These are phyloP conservation scores for Panagrolaimus sp. DNA, from an alignment of 1,140 invertebrate species.

Conservation along the genomic window DNA sequence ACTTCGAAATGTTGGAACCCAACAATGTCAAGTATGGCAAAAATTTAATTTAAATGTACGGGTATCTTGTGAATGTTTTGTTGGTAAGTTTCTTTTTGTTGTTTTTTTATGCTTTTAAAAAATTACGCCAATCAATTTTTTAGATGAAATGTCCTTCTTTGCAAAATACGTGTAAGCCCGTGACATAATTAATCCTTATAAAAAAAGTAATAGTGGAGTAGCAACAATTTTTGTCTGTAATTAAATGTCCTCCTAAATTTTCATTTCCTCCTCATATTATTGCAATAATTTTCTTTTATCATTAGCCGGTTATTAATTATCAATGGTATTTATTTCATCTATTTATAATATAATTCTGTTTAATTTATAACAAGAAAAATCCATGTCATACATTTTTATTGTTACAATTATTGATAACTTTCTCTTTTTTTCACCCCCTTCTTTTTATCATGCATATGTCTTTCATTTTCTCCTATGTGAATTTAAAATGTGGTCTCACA, in stretches of 20 bases:
- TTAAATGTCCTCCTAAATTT: no score
- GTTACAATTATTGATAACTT: neutral
- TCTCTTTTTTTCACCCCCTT: neutral
- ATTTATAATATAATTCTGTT: neutral
- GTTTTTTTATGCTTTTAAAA: constrained; percentile 6
- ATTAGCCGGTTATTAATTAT: no score
- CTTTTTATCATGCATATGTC: neutral
- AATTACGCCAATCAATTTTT: constrained; percentile 15
- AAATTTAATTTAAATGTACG: constrained; percentile 59
- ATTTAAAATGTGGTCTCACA: neutral
- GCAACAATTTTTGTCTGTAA: no score
- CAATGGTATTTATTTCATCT: neutral
- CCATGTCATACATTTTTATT: neutral
- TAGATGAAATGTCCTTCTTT: constrained; percentile 60
- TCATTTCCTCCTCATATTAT: no score
- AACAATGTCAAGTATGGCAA: constrained; percentile 57
- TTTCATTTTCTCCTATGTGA: neutral
- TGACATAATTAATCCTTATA: no score
- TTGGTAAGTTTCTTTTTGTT: constrained; percentile 43
- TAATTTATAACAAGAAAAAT: neutral
- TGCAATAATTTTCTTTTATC: no score
- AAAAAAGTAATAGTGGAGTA: no score
- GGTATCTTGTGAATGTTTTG: constrained; percentile 59
- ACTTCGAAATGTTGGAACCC: constrained; percentile 55
- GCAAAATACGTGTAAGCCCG: constrained; percentile 55